phyloP scores from a whole-genome alignment of 2,888 invertebrate genomes.

The Trichopria drosophilae region DNA sequence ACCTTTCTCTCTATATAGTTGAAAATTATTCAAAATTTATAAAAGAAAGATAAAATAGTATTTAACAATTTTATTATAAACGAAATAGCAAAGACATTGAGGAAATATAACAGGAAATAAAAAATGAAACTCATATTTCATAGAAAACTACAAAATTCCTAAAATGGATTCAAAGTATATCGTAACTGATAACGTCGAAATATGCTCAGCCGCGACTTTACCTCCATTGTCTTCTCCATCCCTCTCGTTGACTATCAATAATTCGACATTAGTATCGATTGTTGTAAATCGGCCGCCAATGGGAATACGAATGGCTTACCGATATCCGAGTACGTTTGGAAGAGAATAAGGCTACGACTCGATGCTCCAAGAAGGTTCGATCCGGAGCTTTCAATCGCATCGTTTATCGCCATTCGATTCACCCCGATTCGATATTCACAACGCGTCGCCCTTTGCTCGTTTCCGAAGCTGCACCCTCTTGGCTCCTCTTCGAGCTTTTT shows the following conservation, averaged over 20 bases:
- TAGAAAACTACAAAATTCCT: too few relatives aligned
- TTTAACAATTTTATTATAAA: too few relatives aligned
- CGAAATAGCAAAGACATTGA: too few relatives aligned
- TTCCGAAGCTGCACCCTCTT: conserved; percentile 24
- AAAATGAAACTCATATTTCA: too few relatives aligned
- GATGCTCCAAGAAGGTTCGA: conserved; percentile 31
- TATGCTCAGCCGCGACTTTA: too few relatives aligned
- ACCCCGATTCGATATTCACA: conserved; percentile 49
- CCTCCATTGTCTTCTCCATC: background rate
- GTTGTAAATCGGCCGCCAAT: conserved; percentile 28
- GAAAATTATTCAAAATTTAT: too few relatives aligned
- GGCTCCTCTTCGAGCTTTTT: conserved; percentile 20
- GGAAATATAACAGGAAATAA: too few relatives aligned
- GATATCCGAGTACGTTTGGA: too few relatives aligned
- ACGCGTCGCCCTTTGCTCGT: conserved; percentile 41
- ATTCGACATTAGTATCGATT: conserved; percentile 38
- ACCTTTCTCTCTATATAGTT: too few relatives aligned
- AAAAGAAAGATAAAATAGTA: too few relatives aligned
- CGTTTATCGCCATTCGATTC: conserved; percentile 51
- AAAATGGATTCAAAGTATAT: too few relatives aligned
- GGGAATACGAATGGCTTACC: conserved; percentile 46
- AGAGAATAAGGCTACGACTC: conserved; percentile 25
- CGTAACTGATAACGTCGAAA: too few relatives aligned
- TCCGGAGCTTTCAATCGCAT: conserved; percentile 47
- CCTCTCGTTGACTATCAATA: conserved; percentile 34